A percentile compares a stretch with the other conserved stretches of the same genome.
phyloP scores from a whole-genome alignment of 2,888 invertebrate genomes.

The Trissolcus japonicus region DNA sequence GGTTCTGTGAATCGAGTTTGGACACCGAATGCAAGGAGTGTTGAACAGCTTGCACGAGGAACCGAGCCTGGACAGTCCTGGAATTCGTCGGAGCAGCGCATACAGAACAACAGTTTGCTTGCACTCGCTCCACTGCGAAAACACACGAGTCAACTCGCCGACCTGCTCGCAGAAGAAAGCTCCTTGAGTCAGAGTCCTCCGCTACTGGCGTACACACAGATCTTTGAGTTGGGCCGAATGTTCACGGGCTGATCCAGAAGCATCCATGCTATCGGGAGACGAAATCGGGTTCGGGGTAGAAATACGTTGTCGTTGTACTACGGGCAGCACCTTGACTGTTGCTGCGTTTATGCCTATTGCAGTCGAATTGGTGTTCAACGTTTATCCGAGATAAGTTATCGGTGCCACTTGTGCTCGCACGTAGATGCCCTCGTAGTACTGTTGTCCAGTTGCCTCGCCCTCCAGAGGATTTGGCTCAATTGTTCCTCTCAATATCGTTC shows the following conservation, averaged over 20 bases:
- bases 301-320: constrained; percentile 69
- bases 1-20: constrained; percentile 81
- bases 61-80: constrained; percentile 90
- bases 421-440: constrained; percentile 83
- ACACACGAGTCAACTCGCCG: constrained; percentile 88
- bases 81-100: constrained; percentile 89
- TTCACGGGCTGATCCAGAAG: constrained; percentile 71
- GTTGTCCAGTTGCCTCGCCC: constrained; percentile 79
- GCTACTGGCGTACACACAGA: constrained; percentile 69
- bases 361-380: constrained; percentile 58
- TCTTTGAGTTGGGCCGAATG: constrained; percentile 65
- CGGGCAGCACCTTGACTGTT: constrained; percentile 78
- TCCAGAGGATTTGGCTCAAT: constrained; percentile 88
- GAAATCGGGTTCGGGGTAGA: constrained; percentile 62
- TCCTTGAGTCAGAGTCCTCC: constrained; percentile 76
- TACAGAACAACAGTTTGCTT: constrained; percentile 94
- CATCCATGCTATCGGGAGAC: constrained; percentile 68
- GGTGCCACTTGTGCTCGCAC: constrained; percentile 80
- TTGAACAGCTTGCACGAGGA: constrained; percentile 91
- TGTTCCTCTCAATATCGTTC: constrained; percentile 88
- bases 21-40: constrained; percentile 79
- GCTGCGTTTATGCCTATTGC: constrained; percentile 62
- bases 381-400: constrained; percentile 75
- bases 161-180: constrained; percentile 89
- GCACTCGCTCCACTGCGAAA: constrained; percentile 94